Conservation (phyloP, 2,113 vertebrate genomes). For the Pagrus major region DNA sequence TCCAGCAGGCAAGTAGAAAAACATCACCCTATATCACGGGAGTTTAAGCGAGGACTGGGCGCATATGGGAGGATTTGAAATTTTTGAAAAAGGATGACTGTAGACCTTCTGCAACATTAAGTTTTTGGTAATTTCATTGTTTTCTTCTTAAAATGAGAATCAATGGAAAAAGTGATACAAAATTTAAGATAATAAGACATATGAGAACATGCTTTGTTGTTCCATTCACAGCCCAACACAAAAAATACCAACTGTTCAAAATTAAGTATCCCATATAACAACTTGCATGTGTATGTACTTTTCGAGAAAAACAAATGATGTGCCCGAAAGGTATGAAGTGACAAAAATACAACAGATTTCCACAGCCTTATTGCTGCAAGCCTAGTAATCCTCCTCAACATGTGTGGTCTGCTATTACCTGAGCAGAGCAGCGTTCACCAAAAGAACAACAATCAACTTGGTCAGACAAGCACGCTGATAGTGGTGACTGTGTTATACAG, state of each 20-base stretch:
- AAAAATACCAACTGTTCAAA: not conserved
- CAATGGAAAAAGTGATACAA: not conserved
- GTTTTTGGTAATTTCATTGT: not conserved
- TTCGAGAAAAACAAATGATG: not conserved
- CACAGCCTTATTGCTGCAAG: not conserved
- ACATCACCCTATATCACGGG: not conserved
- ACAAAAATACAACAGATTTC: constrained; percentile 45
- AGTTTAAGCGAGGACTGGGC: not conserved
- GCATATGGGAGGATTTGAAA: not conserved
- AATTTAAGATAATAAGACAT: not conserved
- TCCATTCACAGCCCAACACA: not conserved
- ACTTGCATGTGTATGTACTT: not conserved
- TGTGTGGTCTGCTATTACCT: constrained; percentile 58
- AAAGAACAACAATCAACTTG: constrained; percentile 30
- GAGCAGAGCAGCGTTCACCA: not conserved
- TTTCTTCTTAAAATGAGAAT: not conserved
- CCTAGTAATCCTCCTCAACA: constrained; percentile 37
- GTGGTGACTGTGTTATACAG: not conserved
- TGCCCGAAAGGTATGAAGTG: not conserved
- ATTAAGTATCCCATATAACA: not conserved
- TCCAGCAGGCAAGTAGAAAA: not conserved
- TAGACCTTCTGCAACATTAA: not conserved
- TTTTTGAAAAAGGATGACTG: not conserved
- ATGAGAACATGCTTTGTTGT: not conserved
- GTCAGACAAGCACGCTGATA: not conserved